Conservation (phyloP, 2,797 vertebrate genomes). For the Hipposideros larvatus region DNA sequence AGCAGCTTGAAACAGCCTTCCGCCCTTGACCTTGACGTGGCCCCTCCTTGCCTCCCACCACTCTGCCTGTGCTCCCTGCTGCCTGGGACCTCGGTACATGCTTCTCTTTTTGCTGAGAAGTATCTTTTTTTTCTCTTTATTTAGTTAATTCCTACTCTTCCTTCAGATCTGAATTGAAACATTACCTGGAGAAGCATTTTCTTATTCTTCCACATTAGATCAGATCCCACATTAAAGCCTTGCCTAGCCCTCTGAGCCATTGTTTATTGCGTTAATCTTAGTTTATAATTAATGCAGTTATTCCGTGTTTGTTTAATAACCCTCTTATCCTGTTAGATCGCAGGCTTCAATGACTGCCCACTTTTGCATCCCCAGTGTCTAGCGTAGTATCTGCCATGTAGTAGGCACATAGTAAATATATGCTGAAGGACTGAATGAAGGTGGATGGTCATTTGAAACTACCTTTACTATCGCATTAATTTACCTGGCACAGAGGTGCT, state of each 20-base stretch:
- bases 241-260: not conserved
- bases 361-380: not conserved
- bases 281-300: not conserved
- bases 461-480: not conserved
- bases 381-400: not conserved
- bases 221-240: not conserved
- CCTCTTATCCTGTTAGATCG: not conserved
- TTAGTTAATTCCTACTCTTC: constrained; percentile 14
- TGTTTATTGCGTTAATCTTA: constrained; percentile 41
- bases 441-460: not conserved
- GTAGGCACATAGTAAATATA: not conserved
- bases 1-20: not conserved
- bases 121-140: not conserved
- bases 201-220: constrained; percentile 13
- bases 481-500: not conserved
- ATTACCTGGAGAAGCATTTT: constrained; percentile 26
- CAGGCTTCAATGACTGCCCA: not conserved
- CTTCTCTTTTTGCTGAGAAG: not conserved
- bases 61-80: not conserved
- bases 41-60: not conserved
- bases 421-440: not conserved
- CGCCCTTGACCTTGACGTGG: not conserved
- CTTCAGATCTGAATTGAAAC: constrained; percentile 41
- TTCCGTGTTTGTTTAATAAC: not conserved
- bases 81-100: not conserved